Conservation (phyloP, 2,888 invertebrate species). For the Pollenia labialis region DNA sequence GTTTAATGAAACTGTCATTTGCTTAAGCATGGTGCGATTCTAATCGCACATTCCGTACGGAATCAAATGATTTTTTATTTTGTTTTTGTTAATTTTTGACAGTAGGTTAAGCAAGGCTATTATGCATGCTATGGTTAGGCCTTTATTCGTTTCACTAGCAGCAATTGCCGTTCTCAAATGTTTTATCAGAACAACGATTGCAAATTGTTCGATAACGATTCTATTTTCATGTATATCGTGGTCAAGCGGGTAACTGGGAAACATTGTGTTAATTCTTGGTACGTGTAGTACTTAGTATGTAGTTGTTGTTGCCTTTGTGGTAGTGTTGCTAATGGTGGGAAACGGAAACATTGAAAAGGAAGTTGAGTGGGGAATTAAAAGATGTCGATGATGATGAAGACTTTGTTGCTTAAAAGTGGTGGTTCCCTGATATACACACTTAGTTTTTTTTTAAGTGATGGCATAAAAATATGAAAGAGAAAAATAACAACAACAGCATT, state of each 20-base stretch:
- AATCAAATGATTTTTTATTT: no score
- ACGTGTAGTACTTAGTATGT: not conserved
- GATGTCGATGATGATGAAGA: constrained; percentile 22
- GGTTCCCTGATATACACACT: constrained; percentile 30
- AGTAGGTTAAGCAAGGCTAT: no score
- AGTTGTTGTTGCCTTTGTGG: not conserved
- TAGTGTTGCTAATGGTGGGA: constrained; percentile 62
- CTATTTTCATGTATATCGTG: no score
- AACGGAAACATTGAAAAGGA: constrained; percentile 70
- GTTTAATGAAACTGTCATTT: no score
- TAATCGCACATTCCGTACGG: no score
- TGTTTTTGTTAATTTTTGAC: no score
- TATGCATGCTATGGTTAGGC: no score
- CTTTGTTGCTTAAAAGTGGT: constrained; percentile 19
- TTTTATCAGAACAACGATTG: no score
- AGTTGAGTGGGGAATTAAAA: constrained; percentile 67
- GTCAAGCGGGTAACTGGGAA: not conserved
- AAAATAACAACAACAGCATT: not conserved
- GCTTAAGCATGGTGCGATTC: no score
- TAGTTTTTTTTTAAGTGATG: constrained; percentile 37
- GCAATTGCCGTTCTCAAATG: no score
- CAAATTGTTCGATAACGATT: no score
- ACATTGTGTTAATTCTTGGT: constrained; percentile 35
- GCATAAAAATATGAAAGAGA: constrained; percentile 36
- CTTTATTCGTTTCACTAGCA: no score